phyloP scores from a whole-genome alignment of 2,113 vertebrate genomes.

The Pogonocichla stellata region DNA sequence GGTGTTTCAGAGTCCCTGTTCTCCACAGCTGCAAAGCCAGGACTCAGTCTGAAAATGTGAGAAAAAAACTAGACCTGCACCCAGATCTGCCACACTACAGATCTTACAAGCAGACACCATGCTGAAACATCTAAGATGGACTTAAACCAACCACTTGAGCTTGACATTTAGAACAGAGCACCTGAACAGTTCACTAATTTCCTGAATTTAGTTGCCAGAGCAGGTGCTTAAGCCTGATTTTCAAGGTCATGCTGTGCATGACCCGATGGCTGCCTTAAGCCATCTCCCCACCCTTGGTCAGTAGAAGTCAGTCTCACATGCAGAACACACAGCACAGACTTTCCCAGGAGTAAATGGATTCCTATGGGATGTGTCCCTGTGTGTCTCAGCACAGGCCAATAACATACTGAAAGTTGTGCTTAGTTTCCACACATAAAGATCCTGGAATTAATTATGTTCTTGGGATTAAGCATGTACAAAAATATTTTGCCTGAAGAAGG shows the following conservation, averaged over 20 bases:
- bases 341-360: background rate
- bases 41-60: background rate
- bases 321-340: rapidly evolving
- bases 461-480: background rate
- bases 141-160: background rate
- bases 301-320: background rate
- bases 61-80: background rate
- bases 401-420: background rate
- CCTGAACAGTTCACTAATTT: background rate
- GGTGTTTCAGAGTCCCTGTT: background rate
- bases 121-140: background rate
- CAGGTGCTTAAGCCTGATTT: background rate
- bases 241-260: background rate
- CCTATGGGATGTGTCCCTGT: background rate
- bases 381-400: background rate
- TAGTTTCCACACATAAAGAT: background rate
- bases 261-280: rapidly evolving
- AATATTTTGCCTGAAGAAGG: background rate
- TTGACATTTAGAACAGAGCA: background rate
- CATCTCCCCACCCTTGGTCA: background rate
- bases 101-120: background rate
- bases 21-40: background rate
- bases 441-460: background rate
- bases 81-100: background rate
- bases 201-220: background rate